Conservation (phyloP, 2,888 invertebrate species). For the Tetheella fluctuosa region DNA sequence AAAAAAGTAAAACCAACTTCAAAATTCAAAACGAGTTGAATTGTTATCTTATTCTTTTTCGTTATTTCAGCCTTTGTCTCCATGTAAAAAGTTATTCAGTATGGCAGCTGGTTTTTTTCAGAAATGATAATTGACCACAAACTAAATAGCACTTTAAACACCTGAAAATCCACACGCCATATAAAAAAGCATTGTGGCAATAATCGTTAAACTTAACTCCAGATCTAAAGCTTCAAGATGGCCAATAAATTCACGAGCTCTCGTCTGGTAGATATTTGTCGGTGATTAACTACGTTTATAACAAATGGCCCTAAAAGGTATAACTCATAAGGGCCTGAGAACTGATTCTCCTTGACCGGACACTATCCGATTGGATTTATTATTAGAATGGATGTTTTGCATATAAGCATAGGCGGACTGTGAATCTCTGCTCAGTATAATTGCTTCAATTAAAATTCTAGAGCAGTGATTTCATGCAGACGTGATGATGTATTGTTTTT, state of each 20-base stretch:
- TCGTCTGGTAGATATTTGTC: constrained; percentile 11
- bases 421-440: constrained; percentile 11
- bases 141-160: not conserved
- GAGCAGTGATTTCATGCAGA: not conserved
- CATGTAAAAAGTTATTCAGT: no score
- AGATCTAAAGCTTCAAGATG: constrained; percentile 8
- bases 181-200: not conserved
- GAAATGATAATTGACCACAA: not conserved
- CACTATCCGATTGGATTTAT: constrained; percentile 41
- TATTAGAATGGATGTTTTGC: constrained; percentile 38
- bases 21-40: no score
- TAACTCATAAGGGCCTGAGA: constrained; percentile 34
- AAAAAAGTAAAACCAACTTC: no score
- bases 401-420: constrained; percentile 18
- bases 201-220: constrained; percentile 7
- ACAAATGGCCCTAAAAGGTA: constrained; percentile 13
- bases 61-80: no score
- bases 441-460: constrained; percentile 10
- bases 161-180: not conserved
- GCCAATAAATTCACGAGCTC: constrained; percentile 6
- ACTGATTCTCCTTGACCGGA: constrained; percentile 48
- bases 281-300: constrained; percentile 15
- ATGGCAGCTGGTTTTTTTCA: not conserved
- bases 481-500: constrained; percentile 2
- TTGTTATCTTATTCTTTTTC: no score